Evolutionary conservation across 2,888 invertebrate genomes (phyloP), one percentile per base, ranked within the genome.

Genomic region (Timandra comae): DNA sequence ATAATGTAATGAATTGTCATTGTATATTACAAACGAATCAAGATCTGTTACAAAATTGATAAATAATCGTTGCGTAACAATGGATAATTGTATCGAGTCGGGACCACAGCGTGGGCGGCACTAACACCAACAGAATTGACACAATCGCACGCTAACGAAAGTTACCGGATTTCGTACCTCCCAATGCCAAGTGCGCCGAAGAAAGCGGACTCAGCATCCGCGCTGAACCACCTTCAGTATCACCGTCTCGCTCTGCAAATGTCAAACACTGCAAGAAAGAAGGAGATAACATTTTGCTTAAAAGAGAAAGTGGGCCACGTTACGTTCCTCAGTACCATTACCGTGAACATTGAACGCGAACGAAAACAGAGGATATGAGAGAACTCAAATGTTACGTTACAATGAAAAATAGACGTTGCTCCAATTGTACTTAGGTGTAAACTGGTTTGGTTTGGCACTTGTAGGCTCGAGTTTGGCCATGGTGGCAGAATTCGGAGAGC

Each of bases 251-350:
- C 71, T 84, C 72, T 49, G 37, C 46, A 63, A 39, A 55, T 47
- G 49, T 46, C 44, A 43, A 47, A 45, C 34, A 38, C 43, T 41
- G 48, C 50, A 52, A 52, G 62, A 52, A 56, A 61, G 77, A 82
- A 62, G 69, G 78, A 80, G 79, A 82, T 73, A 52, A 63, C 63
- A 58, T 65, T 64, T 64, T 73, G 16, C 69, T 77, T 80, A 82
- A 85, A 84, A 85, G 85, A 85, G 85, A 85, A 85, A 85, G 85
- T 84, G 84, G 84, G 85, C 81, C 84, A 84, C 69, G 80, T 78
- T 85, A 80, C 69, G 84, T 82, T 84, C 77, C 81, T 74, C 75
- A 71, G 65, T 80, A 74, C 77, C 74, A 84, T 84, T 82, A 80
- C 64, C 77, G 74, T 73, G 80, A 76, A 75, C 81, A 78, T 77